These are phyloP conservation scores for Pterobdella sp. DNA, from an alignment of 2,888 invertebrate genomes.

Conservation along the genomic window DNA sequence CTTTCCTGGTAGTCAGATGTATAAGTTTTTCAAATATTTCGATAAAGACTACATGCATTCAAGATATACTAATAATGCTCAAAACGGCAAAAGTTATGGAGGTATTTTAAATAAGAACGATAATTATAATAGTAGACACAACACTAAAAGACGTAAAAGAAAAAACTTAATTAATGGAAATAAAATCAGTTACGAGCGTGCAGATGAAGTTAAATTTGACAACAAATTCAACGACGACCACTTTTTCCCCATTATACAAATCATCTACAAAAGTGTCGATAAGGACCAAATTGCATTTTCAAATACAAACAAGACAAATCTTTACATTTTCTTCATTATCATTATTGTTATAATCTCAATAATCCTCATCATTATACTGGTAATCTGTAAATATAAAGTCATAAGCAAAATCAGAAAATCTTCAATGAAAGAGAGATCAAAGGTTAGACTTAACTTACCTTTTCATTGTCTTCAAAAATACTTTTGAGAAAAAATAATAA, in stretches of 20 bases:
- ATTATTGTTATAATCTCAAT: background rate
- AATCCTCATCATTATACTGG: conserved; percentile 14
- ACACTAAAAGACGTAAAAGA: background rate
- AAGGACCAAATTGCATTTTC: background rate
- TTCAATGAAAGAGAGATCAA: background rate
- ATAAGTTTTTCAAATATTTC: background rate
- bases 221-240: background rate
- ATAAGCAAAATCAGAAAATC: background rate
- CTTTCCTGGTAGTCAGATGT: conserved; percentile 2
- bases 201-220: background rate
- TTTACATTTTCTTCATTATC: conserved; percentile 1
- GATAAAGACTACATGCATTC: background rate
- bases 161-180: background rate
- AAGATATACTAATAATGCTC: background rate
- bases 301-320: background rate
- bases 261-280: conserved; percentile 4
- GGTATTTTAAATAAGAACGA: background rate
- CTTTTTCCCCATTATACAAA: conserved; percentile 11
- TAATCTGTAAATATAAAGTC: conserved; percentile 11
- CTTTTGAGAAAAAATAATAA: too few species aligned
- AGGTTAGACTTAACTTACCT: background rate
- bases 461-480: too few species aligned
- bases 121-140: background rate
- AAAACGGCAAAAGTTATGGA: background rate
- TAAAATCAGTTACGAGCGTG: background rate